phyloP scores from a whole-genome alignment of 2,113 vertebrate species.

The Bubo blakistoni region DNA sequence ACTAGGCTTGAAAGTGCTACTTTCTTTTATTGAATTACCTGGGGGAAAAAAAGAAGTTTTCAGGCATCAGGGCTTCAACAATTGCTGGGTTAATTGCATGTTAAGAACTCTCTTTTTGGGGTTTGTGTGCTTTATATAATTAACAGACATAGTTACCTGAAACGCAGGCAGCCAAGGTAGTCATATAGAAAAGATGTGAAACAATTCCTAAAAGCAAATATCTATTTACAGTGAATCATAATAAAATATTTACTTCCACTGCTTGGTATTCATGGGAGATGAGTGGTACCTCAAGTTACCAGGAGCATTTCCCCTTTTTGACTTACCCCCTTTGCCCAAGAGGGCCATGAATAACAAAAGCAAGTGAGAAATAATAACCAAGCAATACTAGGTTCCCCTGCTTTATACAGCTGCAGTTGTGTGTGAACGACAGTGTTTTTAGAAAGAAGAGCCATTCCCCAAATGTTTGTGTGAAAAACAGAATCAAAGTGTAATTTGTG shows the following conservation, averaged over 20 bases:
- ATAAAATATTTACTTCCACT: neutral
- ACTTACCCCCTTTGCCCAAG: neutral
- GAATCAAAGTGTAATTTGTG: neutral
- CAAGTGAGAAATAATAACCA: neutral
- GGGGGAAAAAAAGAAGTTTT: neutral
- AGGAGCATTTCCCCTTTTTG: neutral
- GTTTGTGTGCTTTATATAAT: neutral
- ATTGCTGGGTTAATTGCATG: neutral
- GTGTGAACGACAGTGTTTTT: neutral
- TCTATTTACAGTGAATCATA: neutral
- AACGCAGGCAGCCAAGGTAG: neutral
- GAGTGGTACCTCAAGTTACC: neutral
- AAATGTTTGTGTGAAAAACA: neutral
- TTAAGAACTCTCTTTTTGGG: neutral
- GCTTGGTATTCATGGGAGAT: neutral
- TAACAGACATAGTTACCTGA: neutral
- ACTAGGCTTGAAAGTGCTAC: neutral
- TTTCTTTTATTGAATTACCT: neutral
- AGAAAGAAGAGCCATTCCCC: neutral
- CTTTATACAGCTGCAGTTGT: neutral
- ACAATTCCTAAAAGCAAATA: neutral
- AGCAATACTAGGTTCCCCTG: neutral
- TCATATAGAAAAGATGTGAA: neutral
- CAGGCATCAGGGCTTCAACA: neutral
- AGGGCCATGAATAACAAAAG: neutral